Conservation (phyloP, 2,113 vertebrate genomes). For the Ceyx margarethae region DNA sequence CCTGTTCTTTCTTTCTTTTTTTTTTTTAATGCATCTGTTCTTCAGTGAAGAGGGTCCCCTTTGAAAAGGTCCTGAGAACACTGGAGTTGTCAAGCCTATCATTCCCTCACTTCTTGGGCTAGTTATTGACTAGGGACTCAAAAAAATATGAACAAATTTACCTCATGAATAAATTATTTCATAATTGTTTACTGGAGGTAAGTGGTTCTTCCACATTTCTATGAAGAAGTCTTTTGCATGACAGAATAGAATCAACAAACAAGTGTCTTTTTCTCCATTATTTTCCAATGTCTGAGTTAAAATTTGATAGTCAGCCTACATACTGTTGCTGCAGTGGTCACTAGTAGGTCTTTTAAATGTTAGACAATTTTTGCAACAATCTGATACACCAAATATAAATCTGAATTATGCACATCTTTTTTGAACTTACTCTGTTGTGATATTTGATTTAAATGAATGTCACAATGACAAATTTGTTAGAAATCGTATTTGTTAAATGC, state of each 20-base stretch:
- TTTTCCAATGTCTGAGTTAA: neutral
- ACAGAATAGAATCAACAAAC: neutral
- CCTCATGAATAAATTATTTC: neutral
- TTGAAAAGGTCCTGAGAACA: neutral
- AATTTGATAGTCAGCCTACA: neutral
- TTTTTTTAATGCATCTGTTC: neutral
- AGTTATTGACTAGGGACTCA: neutral
- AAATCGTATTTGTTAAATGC: neutral
- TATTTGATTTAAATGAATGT: neutral
- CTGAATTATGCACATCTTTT: neutral
- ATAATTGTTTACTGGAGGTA: neutral
- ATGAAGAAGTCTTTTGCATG: neutral
- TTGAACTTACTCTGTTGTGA: neutral
- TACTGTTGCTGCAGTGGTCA: neutral
- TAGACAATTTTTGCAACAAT: neutral
- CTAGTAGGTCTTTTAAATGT: neutral
- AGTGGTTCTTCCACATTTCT: neutral
- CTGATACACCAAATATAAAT: neutral
- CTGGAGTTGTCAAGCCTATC: neutral
- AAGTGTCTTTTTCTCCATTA: neutral
- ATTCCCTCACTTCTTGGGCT: neutral
- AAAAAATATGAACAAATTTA: neutral
- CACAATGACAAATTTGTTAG: neutral
- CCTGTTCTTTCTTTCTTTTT: neutral
- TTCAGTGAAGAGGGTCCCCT: neutral